phyloP scores from a whole-genome alignment of 1,140 invertebrate genomes.

The Sitobion miscanthi region DNA sequence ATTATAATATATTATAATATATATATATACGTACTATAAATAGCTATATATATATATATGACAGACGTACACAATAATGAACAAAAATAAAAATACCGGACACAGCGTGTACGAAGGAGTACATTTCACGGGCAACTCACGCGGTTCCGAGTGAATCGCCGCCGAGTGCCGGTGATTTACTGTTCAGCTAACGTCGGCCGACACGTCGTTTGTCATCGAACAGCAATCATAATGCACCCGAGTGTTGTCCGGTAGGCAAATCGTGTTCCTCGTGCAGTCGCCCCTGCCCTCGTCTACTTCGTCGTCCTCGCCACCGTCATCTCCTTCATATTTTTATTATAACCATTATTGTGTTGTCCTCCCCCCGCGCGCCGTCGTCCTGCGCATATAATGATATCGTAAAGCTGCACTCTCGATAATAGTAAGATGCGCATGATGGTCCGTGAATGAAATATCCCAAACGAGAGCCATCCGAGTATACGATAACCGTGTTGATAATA shows the following conservation, averaged over 20 bases:
- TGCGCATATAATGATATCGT: not conserved
- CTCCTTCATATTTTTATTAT: not conserved
- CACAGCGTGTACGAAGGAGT: not conserved
- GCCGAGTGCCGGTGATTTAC: constrained; percentile 39
- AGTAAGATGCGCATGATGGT: not conserved
- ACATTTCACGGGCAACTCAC: not conserved
- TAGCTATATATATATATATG: not conserved
- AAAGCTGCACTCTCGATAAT: not conserved
- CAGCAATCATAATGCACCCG: constrained; percentile 15
- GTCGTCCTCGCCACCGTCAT: not conserved
- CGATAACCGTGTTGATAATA: not conserved
- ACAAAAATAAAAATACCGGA: constrained; percentile 29
- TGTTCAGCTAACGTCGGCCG: constrained; percentile 20
- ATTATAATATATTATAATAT: not conserved
- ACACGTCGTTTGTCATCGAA: constrained; percentile 53
- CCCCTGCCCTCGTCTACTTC: not conserved
- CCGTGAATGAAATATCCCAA: not conserved
- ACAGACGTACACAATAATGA: not conserved
- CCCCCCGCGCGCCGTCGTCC: not conserved
- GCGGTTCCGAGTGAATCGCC: not conserved
- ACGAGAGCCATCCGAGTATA: not conserved
- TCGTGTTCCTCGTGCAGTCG: not conserved
- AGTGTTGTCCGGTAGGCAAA: constrained; percentile 10
- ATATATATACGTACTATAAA: not conserved
- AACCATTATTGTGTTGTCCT: not conserved